These are phyloP conservation scores for Drosophila nikananu DNA, from an alignment of 1,140 invertebrate species.

Conservation along the genomic window DNA sequence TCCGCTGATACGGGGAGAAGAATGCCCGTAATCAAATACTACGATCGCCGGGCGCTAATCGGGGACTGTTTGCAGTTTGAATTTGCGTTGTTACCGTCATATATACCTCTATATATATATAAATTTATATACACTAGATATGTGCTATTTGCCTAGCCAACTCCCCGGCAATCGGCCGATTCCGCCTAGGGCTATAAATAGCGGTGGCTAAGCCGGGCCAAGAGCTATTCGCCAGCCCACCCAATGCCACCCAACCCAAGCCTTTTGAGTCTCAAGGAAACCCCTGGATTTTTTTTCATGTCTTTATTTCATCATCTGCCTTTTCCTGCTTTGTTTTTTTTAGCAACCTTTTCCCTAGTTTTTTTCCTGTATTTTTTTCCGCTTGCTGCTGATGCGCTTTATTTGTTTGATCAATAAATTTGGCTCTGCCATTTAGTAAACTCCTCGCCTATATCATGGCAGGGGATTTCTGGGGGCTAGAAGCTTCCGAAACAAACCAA, in stretches of 20 bases:
- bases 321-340: slow-evolving; percentile 20
- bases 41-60: slow-evolving; percentile 63
- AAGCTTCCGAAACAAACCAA: not conserved
- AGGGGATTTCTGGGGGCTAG: not conserved
- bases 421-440: slow-evolving; percentile 51
- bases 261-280: not conserved
- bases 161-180: slow-evolving; percentile 9
- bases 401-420: slow-evolving; percentile 83
- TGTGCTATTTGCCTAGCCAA: slow-evolving; percentile 15
- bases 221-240: slow-evolving; percentile 1
- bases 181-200: slow-evolving; percentile 26
- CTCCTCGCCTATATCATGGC: not conserved
- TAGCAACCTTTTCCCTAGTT: not conserved
- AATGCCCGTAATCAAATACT: slow-evolving; percentile 65
- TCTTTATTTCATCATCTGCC: slow-evolving; percentile 50
- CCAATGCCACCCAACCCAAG: not conserved
- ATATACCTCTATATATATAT: slow-evolving; percentile 12
- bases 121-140: not conserved
- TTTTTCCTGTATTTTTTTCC: not conserved
- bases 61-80: slow-evolving; percentile 71
- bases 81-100: slow-evolving; percentile 48
- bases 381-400: slow-evolving; percentile 61
- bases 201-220: slow-evolving; percentile 6
- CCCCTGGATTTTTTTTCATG: slow-evolving; percentile 1
- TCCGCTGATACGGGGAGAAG: slow-evolving; percentile 57